Percentiles rank a stretch among this genome's conserved stretches.
These are phyloP conservation scores for Potorous gilbertii DNA, from an alignment of 2,797 vertebrate genomes.

Conservation along the genomic window DNA sequence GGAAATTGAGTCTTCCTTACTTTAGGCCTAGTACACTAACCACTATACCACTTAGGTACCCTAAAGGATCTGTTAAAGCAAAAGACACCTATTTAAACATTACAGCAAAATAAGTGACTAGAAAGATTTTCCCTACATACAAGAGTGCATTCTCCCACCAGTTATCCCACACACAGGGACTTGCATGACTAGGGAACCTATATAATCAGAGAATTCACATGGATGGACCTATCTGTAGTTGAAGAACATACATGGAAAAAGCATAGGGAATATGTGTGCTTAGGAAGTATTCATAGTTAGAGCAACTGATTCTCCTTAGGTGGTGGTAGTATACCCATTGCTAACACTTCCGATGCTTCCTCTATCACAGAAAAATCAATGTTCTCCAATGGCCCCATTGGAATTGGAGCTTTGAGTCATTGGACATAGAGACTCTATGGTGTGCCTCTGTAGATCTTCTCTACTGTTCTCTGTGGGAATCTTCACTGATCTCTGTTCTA, in stretches of 20 bases:
- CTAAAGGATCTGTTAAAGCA: neutral
- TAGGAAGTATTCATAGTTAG: neutral
- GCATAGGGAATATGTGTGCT: neutral
- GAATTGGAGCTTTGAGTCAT: neutral
- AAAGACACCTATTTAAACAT: neutral
- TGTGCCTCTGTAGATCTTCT: neutral
- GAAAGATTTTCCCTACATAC: neutral
- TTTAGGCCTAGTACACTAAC: neutral
- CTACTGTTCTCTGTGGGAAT: neutral
- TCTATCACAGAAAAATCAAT: neutral
- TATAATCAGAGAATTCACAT: neutral
- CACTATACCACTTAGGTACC: neutral
- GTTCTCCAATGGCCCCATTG: neutral
- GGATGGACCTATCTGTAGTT: neutral
- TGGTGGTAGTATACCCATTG: neutral
- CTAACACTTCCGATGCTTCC: neutral
- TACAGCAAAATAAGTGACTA: neutral
- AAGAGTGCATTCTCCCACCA: neutral
- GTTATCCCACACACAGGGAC: neutral
- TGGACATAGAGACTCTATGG: neutral
- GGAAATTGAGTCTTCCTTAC: neutral
- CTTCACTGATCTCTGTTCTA: neutral
- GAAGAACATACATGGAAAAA: neutral
- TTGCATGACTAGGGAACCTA: neutral
- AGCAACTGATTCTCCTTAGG: neutral